Evolutionary conservation across 2,888 invertebrate genomes (phyloP).

Genomic region (Galerucella nymphaeae): DNA sequence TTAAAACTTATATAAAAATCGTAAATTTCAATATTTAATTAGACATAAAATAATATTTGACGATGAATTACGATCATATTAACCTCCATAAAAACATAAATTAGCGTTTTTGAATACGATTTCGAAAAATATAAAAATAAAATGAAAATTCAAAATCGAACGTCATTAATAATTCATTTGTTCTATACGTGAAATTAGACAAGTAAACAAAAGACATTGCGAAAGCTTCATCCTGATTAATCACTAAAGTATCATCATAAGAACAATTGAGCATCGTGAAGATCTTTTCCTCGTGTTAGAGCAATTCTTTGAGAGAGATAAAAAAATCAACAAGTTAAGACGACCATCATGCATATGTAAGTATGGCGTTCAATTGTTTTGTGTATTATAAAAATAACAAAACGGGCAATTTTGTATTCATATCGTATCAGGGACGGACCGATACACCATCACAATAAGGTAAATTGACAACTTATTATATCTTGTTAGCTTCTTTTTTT

Average conservation of each 20-base stretch:
- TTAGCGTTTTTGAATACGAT: constrained; percentile 1
- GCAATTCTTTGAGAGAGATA: constrained; percentile 30
- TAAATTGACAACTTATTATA: no score
- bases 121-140: no score
- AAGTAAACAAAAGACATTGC: background rate
- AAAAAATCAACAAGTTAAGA: constrained; percentile 28
- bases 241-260: constrained; percentile 42
- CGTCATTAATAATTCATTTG: background rate
- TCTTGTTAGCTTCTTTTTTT: no score
- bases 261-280: constrained; percentile 46
- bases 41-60: background rate
- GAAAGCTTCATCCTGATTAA: constrained; percentile 37
- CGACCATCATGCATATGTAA: constrained; percentile 52
- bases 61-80: background rate
- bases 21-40: constrained; percentile 3
- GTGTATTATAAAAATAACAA: constrained; percentile 57
- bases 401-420: constrained; percentile 63
- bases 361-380: constrained; percentile 61
- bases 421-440: constrained; percentile 52
- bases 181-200: background rate
- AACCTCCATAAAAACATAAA: background rate
- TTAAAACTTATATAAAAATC: background rate
- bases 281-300: constrained; percentile 43
- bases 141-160: no score
- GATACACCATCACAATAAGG: no score